Evolutionary conservation across 2,888 invertebrate species (phyloP).

Genomic region (Anagyrus pseudococci): DNA sequence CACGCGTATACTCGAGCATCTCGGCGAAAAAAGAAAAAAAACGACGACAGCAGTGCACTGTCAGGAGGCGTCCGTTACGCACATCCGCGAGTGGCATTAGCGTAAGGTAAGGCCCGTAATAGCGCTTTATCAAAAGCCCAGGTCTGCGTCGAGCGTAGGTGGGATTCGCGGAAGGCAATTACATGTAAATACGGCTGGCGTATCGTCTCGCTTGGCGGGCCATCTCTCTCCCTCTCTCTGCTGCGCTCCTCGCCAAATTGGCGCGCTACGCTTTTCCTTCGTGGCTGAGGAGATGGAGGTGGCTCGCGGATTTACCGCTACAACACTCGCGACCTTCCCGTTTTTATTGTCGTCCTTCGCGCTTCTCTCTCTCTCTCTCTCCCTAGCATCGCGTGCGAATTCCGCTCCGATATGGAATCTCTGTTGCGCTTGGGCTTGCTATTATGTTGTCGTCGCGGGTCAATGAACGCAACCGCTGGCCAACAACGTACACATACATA

Average conservation of each 20-base stretch:
- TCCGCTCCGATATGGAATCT: too few relatives aligned
- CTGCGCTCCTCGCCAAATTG: conserved; percentile 47
- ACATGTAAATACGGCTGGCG: conserved; percentile 57
- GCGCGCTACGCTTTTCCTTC: conserved; percentile 46
- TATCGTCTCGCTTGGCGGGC: conserved; percentile 54
- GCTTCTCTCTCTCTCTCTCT: too few relatives aligned
- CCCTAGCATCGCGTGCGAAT: too few relatives aligned
- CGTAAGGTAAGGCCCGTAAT: conserved; percentile 54
- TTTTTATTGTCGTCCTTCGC: not conserved
- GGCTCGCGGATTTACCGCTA: conserved; percentile 9
- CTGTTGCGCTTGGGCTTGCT: not conserved
- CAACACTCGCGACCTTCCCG: too few relatives aligned
- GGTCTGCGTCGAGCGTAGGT: conserved; percentile 48
- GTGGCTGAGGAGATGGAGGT: conserved; percentile 3
- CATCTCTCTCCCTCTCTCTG: conserved; percentile 47
- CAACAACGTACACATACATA: too few relatives aligned
- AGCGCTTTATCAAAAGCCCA: conserved; percentile 56
- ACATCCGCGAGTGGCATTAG: conserved; percentile 52
- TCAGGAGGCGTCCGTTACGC: too few relatives aligned
- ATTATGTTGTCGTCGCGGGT: not conserved
- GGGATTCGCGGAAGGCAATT: conserved; percentile 58
- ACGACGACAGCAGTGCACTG: too few relatives aligned
- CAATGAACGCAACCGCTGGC: too few relatives aligned
- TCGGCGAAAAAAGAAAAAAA: conserved; percentile 13
- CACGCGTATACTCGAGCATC: not conserved